Percentiles rank a stretch among this genome's conserved stretches.
phyloP scores from a whole-genome alignment of 2,797 vertebrate genomes.

The Triplophysa bombifrons region DNA sequence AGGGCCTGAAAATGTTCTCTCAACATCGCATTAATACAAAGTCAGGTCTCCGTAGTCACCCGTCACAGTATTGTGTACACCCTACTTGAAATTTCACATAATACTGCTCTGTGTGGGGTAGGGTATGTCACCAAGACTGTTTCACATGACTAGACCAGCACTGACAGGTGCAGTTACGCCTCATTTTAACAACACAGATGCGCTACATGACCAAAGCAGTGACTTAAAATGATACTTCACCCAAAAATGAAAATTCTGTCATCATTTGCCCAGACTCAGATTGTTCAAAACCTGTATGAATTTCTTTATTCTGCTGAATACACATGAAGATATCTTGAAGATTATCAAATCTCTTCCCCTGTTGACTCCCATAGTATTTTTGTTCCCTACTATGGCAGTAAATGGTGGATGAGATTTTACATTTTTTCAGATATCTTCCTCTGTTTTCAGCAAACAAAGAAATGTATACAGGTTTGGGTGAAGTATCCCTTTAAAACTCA shows the following conservation, averaged over 20 bases:
- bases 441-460: too few relatives aligned
- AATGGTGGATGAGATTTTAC: too few relatives aligned
- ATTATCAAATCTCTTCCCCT: too few relatives aligned
- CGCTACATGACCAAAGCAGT: slow-evolving; percentile 12
- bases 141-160: slow-evolving; percentile 33
- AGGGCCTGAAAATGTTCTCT: neutral
- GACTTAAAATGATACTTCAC: slow-evolving; percentile 8
- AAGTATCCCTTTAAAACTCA: neutral
- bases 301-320: too few relatives aligned
- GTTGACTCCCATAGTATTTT: too few relatives aligned
- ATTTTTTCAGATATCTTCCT: too few relatives aligned
- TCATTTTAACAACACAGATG: slow-evolving; percentile 20
- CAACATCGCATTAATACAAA: neutral
- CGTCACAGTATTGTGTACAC: slow-evolving; percentile 1
- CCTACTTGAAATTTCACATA: neutral
- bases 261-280: too few relatives aligned
- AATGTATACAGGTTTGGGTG: too few relatives aligned
- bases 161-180: slow-evolving; percentile 45
- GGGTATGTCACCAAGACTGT: slow-evolving; percentile 24
- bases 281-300: too few relatives aligned
- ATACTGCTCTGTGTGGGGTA: slow-evolving; percentile 1
- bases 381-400: too few relatives aligned
- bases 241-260: too few relatives aligned
- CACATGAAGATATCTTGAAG: too few relatives aligned
- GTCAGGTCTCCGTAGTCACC: neutral